Base-by-base conservation (phyloP, 2,888 invertebrate species). In the Torymus auratus region DNA sequence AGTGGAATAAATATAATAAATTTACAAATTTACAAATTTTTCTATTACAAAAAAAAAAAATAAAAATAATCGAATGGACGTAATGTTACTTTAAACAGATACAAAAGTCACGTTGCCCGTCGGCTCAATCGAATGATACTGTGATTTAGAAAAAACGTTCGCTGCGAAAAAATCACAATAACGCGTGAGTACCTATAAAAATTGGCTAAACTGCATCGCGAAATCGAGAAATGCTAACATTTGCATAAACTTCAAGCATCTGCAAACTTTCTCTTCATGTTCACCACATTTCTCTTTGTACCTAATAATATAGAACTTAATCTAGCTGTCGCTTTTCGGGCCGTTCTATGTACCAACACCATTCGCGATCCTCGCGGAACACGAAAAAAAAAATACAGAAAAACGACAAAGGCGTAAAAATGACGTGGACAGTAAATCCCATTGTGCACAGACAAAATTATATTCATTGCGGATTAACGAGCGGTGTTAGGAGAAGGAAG, bases 371-470 rank as follows among this genome's bases (percentile, higher is more conserved):
- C 53, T 68, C 64, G 65, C n/a, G 13, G 7, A 41, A 5, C 41
- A 41, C 41, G 41, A 41, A 41, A 41, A 41, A 41, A 41, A 55
- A 55, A 1, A 58, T n/a, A 67, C 53, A 28, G 17, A 56, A 69
- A 80, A 71, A 75, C 60, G 55, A 71, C 71, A 23, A 75, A 70
- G 76, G 69, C 76, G 68, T 76, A 76, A 77, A 75, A 75, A 41
- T 41, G 68, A n/a, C 53, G 58, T 15, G 67, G 52, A 20, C 56
- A 14, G 28, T 50, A 64, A 41, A 41, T 41, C 56, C 52, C 15
- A 62, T n/a, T 56, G 14, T 65, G 14, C 10, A 23, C 2, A 50
- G 10, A 67, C 14, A 55, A 61, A 64, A 76, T 69, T 28, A 28
- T 28, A 28, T 67, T 81, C 15, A 77, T 58, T 69, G 76, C 76